phyloP scores from a whole-genome alignment of 2,797 vertebrate species.

The Mico argentatus region DNA sequence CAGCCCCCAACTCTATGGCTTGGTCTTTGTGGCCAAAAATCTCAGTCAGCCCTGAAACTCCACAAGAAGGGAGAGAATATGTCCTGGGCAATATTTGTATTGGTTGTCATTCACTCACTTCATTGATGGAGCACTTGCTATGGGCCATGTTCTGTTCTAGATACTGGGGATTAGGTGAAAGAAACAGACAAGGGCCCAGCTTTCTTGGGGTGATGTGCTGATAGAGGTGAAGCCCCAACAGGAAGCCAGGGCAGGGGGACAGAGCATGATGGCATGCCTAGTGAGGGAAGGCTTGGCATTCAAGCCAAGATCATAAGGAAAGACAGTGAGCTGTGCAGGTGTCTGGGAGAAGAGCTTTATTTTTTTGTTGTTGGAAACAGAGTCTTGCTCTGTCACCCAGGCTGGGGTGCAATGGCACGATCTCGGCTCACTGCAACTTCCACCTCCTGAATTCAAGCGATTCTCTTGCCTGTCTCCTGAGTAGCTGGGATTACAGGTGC shows the following conservation, averaged over 20 bases:
- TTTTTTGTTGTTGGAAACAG: no score
- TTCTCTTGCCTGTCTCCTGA: no score
- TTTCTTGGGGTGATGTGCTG: background rate
- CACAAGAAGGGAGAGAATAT: background rate
- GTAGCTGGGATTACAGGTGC: no score
- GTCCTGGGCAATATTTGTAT: background rate
- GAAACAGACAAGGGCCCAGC: background rate
- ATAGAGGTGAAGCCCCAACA: no score
- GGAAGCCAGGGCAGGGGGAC: background rate
- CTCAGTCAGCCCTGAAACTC: no score
- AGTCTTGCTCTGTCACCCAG: no score
- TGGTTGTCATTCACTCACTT: fast-evolving
- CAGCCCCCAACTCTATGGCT: background rate
- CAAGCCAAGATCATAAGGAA: background rate
- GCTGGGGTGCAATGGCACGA: no score
- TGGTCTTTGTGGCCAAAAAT: background rate
- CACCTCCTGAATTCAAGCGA: no score
- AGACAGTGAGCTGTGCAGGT: no score
- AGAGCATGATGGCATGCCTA: fast-evolving
- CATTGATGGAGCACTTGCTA: background rate
- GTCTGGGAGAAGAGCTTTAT: no score
- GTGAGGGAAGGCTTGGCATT: background rate
- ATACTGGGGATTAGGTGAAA: background rate
- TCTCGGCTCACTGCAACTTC: no score
- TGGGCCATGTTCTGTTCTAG: background rate